Evolutionary conservation across 2,113 vertebrate species (phyloP), one percentile per base, ranked within the genome.

Genomic region (Pipa parva): DNA sequence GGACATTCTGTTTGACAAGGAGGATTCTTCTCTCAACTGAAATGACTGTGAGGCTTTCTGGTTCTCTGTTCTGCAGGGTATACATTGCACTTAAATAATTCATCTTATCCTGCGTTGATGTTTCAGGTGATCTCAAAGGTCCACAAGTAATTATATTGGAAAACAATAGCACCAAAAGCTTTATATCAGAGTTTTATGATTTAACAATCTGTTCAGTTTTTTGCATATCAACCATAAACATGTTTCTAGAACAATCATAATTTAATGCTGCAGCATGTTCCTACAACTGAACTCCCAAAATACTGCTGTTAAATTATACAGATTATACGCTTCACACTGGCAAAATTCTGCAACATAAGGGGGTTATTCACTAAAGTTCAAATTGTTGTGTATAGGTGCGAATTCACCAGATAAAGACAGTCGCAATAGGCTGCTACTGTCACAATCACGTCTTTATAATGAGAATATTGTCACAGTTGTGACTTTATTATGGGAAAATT

Each of bases 51-150:
- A 25, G 37, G 12, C 63, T 66, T 18, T 65, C 36, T 55, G 25
- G 31, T 65, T 65, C 2, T 21, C 2, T 21, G 46, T 22, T 49
- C 63, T 66, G 63, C 57, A 57, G 63, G 63, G 63, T 57, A 42
- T 48, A 33, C 26, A 57, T n/a, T 10, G 13, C 18, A 18, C 52
- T 20, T 56, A 57, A 66, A 66, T 57, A 57, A 66, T 66, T 66
- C 22, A 66, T 57, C 37, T 56, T 6, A n/a, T 20, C 37, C 36
- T 28, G 63, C 8, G 15, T 57, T 25, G 26, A 21, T 24, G 37
- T 66, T 66, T 22, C 63, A 57, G 63, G 63, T 66, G 52, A 26
- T 66, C 52, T 57, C 63, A 31, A 48, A 66, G 37, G 52, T 57
- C 51, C 63, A 57, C 24, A 28, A 66, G 52, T 42, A 57, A 66